A percentile compares a stretch with the other conserved stretches of the same genome.
Evolutionary conservation across 2,797 vertebrate species (phyloP).

Genomic region (Scolopax rusticola): DNA sequence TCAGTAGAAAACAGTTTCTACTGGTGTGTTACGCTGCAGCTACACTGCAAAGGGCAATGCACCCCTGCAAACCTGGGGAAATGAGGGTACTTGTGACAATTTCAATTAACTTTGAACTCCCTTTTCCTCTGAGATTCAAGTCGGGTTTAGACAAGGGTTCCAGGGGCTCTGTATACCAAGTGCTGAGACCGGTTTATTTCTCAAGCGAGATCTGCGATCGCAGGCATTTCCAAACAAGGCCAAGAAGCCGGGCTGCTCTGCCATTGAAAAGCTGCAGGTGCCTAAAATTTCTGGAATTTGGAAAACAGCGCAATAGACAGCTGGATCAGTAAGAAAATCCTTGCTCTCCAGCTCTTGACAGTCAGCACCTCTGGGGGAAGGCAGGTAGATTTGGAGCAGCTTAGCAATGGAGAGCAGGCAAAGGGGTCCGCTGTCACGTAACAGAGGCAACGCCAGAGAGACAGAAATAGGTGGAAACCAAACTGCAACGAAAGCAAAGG

Average conservation of each 20-base stretch:
- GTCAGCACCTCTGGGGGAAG: constrained; percentile 19
- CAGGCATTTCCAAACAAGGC: constrained; percentile 37
- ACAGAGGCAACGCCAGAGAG: constrained; percentile 28
- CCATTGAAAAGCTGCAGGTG: constrained; percentile 15
- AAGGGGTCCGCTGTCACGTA: background rate
- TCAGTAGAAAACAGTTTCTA: background rate
- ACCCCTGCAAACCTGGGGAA: background rate
- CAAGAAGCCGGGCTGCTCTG: constrained; percentile 23
- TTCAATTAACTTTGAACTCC: background rate
- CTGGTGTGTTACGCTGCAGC: background rate
- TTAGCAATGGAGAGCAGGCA: constrained; percentile 41
- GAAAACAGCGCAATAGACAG: background rate
- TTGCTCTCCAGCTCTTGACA: constrained; percentile 30
- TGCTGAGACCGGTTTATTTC: constrained; percentile 21
- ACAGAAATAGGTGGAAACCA: constrained; percentile 12
- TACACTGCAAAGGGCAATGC: background rate
- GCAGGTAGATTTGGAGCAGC: constrained; percentile 38
- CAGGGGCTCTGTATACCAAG: background rate
- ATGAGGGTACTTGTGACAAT: background rate
- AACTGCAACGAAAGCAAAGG: constrained; percentile 14
- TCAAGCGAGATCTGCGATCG: background rate
- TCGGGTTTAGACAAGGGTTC: constrained; percentile 2
- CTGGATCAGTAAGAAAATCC: constrained; percentile 38
- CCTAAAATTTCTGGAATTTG: constrained; percentile 12
- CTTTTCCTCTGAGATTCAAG: background rate